These are phyloP conservation scores for Trachelus iudaicus DNA, from an alignment of 2,888 invertebrate species.

Conservation along the genomic window DNA sequence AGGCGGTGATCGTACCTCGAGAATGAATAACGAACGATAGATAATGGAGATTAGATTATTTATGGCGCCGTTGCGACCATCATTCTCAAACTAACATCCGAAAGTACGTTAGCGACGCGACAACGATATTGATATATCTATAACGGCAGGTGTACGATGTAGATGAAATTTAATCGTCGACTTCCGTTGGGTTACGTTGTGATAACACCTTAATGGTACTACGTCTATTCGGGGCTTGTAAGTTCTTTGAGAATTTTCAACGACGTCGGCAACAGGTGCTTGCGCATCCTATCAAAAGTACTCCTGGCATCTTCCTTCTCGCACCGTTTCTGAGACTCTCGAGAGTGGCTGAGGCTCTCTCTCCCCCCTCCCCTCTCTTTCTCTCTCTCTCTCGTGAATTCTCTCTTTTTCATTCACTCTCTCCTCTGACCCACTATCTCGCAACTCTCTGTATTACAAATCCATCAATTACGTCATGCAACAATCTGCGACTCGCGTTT, in stretches of 20 bases:
- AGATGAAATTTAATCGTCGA: not conserved
- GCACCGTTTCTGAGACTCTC: not conserved
- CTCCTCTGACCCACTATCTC: not conserved
- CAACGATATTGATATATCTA: not conserved
- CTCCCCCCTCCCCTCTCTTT: slow-evolving; percentile 9
- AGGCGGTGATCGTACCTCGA: not conserved
- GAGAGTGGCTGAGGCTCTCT: slow-evolving; percentile 4
- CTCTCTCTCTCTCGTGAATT: slow-evolving; percentile 8
- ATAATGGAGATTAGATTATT: not conserved
- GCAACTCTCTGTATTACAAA: not conserved
- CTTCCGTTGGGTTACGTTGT: not conserved
- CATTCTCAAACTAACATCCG: not conserved
- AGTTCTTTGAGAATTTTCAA: not conserved
- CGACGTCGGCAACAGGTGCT: not conserved
- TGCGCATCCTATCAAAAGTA: not conserved
- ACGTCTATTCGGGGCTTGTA: not conserved
- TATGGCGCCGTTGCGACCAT: not conserved
- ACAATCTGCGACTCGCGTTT: not conserved
- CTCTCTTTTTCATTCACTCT: slow-evolving; percentile 1
- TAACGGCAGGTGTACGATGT: not conserved
- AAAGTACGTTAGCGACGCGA: not conserved
- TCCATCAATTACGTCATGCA: not conserved
- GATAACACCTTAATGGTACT: not conserved
- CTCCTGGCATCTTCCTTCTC: not conserved
- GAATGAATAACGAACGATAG: not conserved